Evolutionary conservation across 2,113 vertebrate genomes (phyloP), one percentile per base, ranked within the genome.

Genomic region (Pangasianodon gigas): DNA sequence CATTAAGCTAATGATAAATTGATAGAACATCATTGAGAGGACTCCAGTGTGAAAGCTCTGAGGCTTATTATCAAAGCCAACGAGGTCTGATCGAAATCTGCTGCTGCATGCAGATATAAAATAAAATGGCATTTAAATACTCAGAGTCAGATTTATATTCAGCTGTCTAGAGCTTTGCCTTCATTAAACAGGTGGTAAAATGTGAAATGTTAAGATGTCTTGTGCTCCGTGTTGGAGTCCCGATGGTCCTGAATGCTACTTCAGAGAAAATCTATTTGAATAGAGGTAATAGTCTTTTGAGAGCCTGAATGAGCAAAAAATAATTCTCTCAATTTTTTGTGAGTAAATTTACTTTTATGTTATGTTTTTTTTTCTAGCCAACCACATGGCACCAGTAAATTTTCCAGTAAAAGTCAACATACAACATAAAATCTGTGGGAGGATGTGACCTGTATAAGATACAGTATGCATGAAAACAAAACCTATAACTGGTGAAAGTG

Each of bases 121-220:
- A 91, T 89, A 89, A 46, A 87, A 74, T 90, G 90, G 87, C 87
- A 89, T 92, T 92, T 91, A 87, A 85, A 85, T 90, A 87, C 85
- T 90, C 87, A 54, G 65, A 85, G 88, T 87, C 77, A 83, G 90
- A 84, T 87, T 85, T 51, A 51, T 84, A 84, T 88, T 88, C 52
- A 51, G 24, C 62, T 87, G 51, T 92, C 79, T 60, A 84, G 51
- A 87, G 24, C 58, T 87, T 87, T 89, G 82, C 74, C 52, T 87
- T 90, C 82, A 89, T 89, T 90, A 89, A 82, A 85, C 46, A 46
- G 54, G 26, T 62, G 51, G 26, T 86, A 18, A 89, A 89, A 86
- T 80, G 74, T 80, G 58, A 54, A 74, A 37, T 85, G n/a, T 37
- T 62, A 74, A 75, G 83, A 84, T 69, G 58, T 52, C 75, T 81